These are phyloP conservation scores for Saturnia japonica DNA, from an alignment of 2,888 invertebrate genomes.

Conservation along the genomic window DNA sequence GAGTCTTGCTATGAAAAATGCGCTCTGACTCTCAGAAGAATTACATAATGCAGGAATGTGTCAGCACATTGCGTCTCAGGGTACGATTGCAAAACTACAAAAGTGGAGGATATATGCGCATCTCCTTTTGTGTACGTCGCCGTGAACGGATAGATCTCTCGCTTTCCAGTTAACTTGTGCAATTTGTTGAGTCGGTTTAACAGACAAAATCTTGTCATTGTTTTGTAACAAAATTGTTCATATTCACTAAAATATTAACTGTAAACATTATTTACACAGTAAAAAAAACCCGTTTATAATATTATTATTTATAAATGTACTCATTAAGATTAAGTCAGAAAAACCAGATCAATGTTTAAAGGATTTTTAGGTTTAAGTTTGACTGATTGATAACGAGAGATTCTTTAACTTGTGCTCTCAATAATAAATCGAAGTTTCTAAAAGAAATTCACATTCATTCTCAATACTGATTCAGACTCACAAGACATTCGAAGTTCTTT, in stretches of 20 bases:
- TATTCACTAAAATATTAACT: too few species aligned
- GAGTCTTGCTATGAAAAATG: slow-evolving; percentile 74
- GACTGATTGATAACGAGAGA: background rate
- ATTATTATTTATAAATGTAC: background rate
- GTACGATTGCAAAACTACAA: slow-evolving; percentile 17
- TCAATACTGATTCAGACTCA: slow-evolving; percentile 11
- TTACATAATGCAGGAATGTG: slow-evolving; percentile 73
- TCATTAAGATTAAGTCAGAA: background rate
- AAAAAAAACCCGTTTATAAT: too few species aligned
- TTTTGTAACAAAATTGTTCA: too few species aligned
- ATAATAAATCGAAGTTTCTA: background rate
- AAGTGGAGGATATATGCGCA: slow-evolving; percentile 9
- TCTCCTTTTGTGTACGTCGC: slow-evolving; percentile 3
- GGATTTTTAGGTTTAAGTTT: background rate
- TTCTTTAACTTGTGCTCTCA: background rate
- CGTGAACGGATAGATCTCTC: background rate
- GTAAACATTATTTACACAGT: too few species aligned
- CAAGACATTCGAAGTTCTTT: slow-evolving; percentile 56
- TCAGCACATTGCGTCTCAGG: slow-evolving; percentile 46
- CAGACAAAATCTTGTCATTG: too few species aligned
- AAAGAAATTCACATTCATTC: slow-evolving; percentile 21
- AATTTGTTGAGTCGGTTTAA: background rate
- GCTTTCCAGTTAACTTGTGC: background rate
- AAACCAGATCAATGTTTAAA: background rate
- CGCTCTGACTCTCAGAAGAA: slow-evolving; percentile 54